Evolutionary conservation across 2,797 vertebrate genomes (phyloP).

Genomic region (Balearica regulorum): DNA sequence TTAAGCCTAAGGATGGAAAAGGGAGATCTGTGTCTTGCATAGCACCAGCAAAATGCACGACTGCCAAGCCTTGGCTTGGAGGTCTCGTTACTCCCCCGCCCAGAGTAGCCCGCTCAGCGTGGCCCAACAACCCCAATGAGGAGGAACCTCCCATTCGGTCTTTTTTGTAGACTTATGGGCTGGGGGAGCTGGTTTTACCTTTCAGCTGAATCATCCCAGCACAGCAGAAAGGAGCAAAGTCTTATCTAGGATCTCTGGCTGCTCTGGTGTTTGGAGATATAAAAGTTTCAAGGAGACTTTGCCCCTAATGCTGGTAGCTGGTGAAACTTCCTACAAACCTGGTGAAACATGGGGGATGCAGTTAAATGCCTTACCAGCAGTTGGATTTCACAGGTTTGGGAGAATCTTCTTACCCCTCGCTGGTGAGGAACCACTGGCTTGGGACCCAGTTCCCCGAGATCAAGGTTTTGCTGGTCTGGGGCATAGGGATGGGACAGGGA

Average conservation of each 20-base stretch:
- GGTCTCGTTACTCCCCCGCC: not conserved
- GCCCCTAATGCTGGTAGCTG: not conserved
- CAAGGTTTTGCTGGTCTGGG: not conserved
- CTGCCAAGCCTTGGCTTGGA: not conserved
- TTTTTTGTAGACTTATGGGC: not conserved
- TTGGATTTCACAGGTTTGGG: not conserved
- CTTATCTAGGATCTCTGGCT: not conserved
- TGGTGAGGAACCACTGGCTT: not conserved
- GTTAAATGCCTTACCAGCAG: not conserved
- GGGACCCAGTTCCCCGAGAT: not conserved
- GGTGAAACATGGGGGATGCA: not conserved
- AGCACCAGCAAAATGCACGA: not conserved
- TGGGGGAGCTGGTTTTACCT: not conserved
- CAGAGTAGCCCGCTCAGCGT: not conserved
- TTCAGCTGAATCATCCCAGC: not conserved
- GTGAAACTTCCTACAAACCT: not conserved
- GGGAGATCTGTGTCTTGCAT: not conserved
- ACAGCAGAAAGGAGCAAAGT: not conserved
- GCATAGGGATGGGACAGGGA: not conserved
- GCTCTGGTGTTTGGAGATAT: accelerated
- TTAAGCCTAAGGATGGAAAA: not conserved
- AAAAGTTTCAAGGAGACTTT: not conserved
- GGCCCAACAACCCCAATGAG: not conserved
- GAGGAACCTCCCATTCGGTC: not conserved
- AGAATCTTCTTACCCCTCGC: not conserved